These are phyloP conservation scores for Phylloscopus trochiloides DNA, from an alignment of 2,113 vertebrate species.

Conservation along the genomic window DNA sequence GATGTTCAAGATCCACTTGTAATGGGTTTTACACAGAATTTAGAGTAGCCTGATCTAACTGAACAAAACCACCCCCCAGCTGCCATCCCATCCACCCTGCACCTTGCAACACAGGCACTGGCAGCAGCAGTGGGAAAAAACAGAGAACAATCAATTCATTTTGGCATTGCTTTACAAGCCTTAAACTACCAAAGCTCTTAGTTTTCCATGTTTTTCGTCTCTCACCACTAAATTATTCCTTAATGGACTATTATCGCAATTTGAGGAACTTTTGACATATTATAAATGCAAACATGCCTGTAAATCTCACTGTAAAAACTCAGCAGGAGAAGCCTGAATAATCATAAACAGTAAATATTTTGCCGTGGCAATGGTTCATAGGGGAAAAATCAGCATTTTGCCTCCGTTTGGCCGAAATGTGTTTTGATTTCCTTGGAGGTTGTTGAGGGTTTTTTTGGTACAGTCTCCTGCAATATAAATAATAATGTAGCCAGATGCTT, in stretches of 20 bases:
- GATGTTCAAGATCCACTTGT: not conserved
- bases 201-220: not conserved
- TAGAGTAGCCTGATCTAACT: not conserved
- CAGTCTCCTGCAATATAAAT: conserved; percentile 47
- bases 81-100: not conserved
- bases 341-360: conserved; percentile 43
- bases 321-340: conserved; percentile 20
- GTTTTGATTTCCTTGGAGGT: conserved; percentile 62
- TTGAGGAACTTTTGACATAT: conserved; percentile 21
- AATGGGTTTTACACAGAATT: not conserved
- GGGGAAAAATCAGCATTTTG: conserved; percentile 42
- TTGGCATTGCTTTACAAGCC: not conserved
- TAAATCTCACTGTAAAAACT: conserved; percentile 53
- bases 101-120: not conserved
- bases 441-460: not conserved
- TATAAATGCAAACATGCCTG: conserved; percentile 41
- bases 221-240: conserved; percentile 26
- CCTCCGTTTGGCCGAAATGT: conserved; percentile 42
- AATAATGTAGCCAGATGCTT: conserved; percentile 56
- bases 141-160: not conserved
- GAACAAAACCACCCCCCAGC: not conserved
- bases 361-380: conserved; percentile 12
- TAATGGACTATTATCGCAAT: conserved; percentile 2
- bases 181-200: not conserved
- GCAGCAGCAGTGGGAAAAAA: not conserved